Evolutionary conservation across 2,113 vertebrate genomes (phyloP).

Genomic region (Silurus asotus): DNA sequence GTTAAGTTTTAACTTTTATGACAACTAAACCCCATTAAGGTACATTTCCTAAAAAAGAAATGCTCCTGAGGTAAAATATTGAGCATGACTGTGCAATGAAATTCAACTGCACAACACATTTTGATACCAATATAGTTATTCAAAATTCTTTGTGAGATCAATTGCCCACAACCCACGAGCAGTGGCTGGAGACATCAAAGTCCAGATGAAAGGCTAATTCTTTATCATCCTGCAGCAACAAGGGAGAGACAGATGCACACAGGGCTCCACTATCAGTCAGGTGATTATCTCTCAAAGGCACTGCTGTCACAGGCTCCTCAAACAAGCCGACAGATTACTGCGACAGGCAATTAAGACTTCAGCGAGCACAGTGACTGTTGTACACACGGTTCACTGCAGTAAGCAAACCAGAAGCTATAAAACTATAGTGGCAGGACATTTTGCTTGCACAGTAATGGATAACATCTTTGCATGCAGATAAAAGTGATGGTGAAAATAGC

Average conservation of each 20-base stretch:
- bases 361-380: slow-evolving; percentile 58
- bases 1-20: not conserved
- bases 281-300: slow-evolving; percentile 62
- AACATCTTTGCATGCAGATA: slow-evolving; percentile 20
- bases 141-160: slow-evolving; percentile 30
- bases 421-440: not conserved
- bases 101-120: not conserved
- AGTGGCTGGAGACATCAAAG: slow-evolving; percentile 50
- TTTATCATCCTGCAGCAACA: slow-evolving; percentile 46
- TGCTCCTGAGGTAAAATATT: not conserved
- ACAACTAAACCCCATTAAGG: not conserved
- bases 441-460: not conserved
- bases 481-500: slow-evolving; percentile 13
- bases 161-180: slow-evolving; percentile 14
- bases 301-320: slow-evolving; percentile 51
- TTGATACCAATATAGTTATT: slow-evolving; percentile 27
- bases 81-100: not conserved
- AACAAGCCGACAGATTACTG: slow-evolving; percentile 63
- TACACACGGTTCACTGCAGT: slow-evolving; percentile 25
- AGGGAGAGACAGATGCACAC: slow-evolving; percentile 59
- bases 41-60: not conserved
- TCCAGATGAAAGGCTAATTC: slow-evolving; percentile 50
- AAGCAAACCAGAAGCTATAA: slow-evolving; percentile 6
- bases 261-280: slow-evolving; percentile 60
- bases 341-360: slow-evolving; percentile 71